These are phyloP conservation scores for Paramormyrops kingsleyae DNA, from an alignment of 2,113 vertebrate species.

Conservation along the genomic window DNA sequence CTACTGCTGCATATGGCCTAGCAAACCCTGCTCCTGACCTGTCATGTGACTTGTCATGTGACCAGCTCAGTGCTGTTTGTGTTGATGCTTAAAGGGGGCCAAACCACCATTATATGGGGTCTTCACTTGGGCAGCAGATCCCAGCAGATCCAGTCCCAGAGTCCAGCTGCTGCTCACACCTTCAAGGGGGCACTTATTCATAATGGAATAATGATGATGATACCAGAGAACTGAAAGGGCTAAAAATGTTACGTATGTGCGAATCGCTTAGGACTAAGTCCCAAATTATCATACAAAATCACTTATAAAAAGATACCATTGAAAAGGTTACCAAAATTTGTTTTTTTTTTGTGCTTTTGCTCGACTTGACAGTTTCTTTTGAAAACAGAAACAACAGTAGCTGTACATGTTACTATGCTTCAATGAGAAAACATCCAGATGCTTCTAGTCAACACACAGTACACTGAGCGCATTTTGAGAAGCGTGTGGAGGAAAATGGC, in stretches of 20 bases:
- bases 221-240: background rate
- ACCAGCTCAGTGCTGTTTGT: background rate
- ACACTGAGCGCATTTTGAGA: background rate
- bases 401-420: background rate
- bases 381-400: background rate
- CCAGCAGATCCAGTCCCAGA: background rate
- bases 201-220: background rate
- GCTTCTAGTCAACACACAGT: background rate
- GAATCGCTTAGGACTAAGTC: background rate
- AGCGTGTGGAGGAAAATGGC: background rate
- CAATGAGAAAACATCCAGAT: background rate
- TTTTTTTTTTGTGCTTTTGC: background rate
- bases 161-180: background rate
- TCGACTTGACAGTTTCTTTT: background rate
- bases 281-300: background rate
- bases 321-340: background rate
- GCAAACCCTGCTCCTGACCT: background rate
- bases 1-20: background rate
- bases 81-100: background rate
- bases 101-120: background rate
- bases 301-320: background rate
- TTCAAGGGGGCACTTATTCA: background rate
- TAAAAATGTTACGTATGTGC: background rate
- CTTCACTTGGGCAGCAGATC: background rate
- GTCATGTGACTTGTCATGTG: background rate